Base-by-base conservation (phyloP, 2,113 vertebrate genomes). In the Setophaga kirtlandii region DNA sequence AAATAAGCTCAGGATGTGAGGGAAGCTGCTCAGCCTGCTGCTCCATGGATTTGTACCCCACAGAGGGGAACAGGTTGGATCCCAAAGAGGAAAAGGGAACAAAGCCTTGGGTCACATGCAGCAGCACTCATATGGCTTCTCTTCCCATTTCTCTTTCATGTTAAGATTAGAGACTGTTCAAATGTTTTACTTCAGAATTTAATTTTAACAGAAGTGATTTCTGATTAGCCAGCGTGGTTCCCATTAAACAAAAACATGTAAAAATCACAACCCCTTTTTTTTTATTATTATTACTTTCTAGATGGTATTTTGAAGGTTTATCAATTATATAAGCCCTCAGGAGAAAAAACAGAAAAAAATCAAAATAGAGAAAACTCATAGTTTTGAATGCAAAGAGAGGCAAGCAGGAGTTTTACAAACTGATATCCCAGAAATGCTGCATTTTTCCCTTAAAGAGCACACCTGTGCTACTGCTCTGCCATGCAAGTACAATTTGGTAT, bases 381-480 rank as follows among this genome's bases (percentile, higher is more conserved):
- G 10, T 64, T 82, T 8, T 42, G 22, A 85, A 56, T 8, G n/a
- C 27, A 76, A 23, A 53, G 58, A 50, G 31, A 82, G 24, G n/a
- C 71, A 94, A 94, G 82, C 39, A 92, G 68, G 53, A 76, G 67
- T 90, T 95, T 50, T 37, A 59, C 73, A 71, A 79, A 47, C 78
- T 80, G 50, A 25, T 55, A 94, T 56, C 83, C 69, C 60, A 75
- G 44, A 68, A 44, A 31, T 4, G 78, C 67, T 73, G 49, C 94
- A 94, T 96, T 97, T 95, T 94, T 79, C 62, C 58, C 71, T 63
- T 27, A 59, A 87, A 93, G 90, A 82, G 55, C 71, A 83, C 97
- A 97, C 97, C 97, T 97, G 97, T 63, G 83, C 33, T 69, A 58
- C 83, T 31, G 52, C 68, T 77, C 47, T 44, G 52, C 55, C 50